Evolutionary conservation across 2,797 vertebrate species (phyloP).

Genomic region (Phrynocephalus guinanensis): DNA sequence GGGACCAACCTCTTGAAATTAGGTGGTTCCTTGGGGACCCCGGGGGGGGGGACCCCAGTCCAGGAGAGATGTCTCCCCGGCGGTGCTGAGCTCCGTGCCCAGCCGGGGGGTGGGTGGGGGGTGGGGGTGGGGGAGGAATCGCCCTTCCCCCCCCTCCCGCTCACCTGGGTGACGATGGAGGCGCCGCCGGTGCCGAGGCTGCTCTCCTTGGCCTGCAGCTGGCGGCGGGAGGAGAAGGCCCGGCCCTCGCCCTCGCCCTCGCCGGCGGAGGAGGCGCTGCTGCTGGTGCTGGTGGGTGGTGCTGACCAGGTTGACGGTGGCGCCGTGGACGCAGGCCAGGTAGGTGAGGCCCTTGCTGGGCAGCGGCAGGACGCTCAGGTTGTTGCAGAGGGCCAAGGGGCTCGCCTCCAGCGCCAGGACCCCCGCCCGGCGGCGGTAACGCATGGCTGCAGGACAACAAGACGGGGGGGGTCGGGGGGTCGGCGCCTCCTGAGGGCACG

Average conservation of each 20-base stretch:
- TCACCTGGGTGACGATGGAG: slow-evolving; percentile 91
- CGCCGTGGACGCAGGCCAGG: slow-evolving; percentile 88
- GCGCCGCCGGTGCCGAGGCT: slow-evolving; percentile 82
- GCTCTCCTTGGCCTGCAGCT: slow-evolving; percentile 90
- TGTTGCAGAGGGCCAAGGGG: slow-evolving; percentile 90
- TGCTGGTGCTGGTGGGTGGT: slow-evolving; percentile 64
- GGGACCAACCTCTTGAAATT: too few relatives aligned
- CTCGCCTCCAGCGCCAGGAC: slow-evolving; percentile 87
- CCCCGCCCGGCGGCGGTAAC: slow-evolving; percentile 86
- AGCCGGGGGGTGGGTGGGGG: neutral
- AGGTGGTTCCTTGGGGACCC: too few relatives aligned
- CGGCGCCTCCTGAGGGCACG: too few relatives aligned
- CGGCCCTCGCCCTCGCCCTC: too few relatives aligned
- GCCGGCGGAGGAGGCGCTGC: too few relatives aligned
- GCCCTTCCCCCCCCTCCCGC: rapidly evolving
- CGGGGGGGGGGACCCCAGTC: too few relatives aligned
- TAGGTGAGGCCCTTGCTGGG: slow-evolving; percentile 81
- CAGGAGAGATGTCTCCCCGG: too few relatives aligned
- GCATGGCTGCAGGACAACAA: slow-evolving; percentile 69
- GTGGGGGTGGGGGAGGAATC: too few relatives aligned
- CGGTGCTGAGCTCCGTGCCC: too few relatives aligned
- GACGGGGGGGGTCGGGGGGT: too few relatives aligned
- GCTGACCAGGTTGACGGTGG: slow-evolving; percentile 88
- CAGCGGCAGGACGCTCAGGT: slow-evolving; percentile 88
- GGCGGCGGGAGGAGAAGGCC: slow-evolving; percentile 82